Percentiles rank a stretch among this genome's conserved stretches.
Evolutionary conservation across 1,140 invertebrate genomes (phyloP).

Genomic region (Apocrypta bakeri): DNA sequence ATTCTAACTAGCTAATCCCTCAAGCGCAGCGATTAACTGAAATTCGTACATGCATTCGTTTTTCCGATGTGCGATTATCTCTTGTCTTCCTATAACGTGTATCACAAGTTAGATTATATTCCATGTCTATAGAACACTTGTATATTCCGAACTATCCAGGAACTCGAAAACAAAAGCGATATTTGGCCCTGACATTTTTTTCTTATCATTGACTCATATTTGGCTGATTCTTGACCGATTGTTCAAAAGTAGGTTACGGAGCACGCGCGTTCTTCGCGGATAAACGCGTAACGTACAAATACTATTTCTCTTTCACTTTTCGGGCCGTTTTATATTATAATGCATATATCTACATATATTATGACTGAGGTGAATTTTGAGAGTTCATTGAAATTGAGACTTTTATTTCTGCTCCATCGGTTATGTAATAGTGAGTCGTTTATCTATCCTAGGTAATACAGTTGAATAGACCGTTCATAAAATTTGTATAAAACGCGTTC

Average conservation of each 20-base stretch:
- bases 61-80: neutral
- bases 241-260: slow-evolving; percentile 45
- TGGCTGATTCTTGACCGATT: neutral
- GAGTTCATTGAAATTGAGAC: too few species aligned
- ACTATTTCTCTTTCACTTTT: neutral
- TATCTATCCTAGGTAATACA: too few species aligned
- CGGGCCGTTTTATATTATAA: neutral
- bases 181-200: slow-evolving; percentile 47
- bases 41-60: too few species aligned
- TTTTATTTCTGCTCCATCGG: neutral
- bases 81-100: too few species aligned
- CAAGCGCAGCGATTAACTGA: too few species aligned
- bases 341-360: neutral
- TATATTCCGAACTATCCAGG: too few species aligned
- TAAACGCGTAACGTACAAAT: neutral
- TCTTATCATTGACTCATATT: neutral
- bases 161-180: slow-evolving; percentile 38
- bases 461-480: too few species aligned
- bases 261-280: neutral
- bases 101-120: too few species aligned
- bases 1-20: too few species aligned
- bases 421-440: neutral
- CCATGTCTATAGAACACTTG: too few species aligned
- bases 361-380: too few species aligned
- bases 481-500: too few species aligned